Conservation (phyloP, 2,113 vertebrate genomes). For the Thalassarche chlororhynchos region DNA sequence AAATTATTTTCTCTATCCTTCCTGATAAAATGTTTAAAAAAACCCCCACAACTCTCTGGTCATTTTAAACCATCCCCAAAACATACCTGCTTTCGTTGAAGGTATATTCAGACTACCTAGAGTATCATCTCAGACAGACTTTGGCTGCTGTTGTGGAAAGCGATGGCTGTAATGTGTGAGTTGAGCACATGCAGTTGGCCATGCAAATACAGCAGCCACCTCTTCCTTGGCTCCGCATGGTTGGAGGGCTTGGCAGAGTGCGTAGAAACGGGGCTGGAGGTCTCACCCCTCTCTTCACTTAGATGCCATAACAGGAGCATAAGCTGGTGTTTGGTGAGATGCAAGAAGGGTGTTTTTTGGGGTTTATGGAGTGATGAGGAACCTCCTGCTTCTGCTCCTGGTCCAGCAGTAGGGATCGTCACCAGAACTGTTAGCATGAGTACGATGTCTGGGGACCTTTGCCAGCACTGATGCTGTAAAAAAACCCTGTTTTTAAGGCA, state of each 20-base stretch:
- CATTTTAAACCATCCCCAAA: not conserved
- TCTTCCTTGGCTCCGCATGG: not conserved
- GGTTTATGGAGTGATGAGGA: not conserved
- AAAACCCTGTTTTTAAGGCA: not conserved
- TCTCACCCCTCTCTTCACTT: not conserved
- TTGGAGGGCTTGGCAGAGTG: not conserved
- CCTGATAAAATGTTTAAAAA: not conserved
- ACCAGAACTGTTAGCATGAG: not conserved
- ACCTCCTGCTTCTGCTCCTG: not conserved
- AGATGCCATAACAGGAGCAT: not conserved
- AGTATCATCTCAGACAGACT: not conserved
- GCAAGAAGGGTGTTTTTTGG: not conserved
- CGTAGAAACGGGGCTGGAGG: not conserved
- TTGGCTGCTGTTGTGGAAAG: not conserved
- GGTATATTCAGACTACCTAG: not conserved
- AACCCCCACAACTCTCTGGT: not conserved
- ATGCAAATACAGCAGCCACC: not conserved
- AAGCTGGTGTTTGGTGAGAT: not conserved
- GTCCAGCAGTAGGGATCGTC: not conserved
- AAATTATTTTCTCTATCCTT: not conserved
- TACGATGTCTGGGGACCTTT: not conserved
- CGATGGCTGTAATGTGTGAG: accelerated
- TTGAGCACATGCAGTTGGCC: not conserved
- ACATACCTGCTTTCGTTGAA: not conserved
- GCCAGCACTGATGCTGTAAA: not conserved